These are phyloP conservation scores for Pituophis catenifer DNA, from an alignment of 2,113 vertebrate species.

Conservation along the genomic window DNA sequence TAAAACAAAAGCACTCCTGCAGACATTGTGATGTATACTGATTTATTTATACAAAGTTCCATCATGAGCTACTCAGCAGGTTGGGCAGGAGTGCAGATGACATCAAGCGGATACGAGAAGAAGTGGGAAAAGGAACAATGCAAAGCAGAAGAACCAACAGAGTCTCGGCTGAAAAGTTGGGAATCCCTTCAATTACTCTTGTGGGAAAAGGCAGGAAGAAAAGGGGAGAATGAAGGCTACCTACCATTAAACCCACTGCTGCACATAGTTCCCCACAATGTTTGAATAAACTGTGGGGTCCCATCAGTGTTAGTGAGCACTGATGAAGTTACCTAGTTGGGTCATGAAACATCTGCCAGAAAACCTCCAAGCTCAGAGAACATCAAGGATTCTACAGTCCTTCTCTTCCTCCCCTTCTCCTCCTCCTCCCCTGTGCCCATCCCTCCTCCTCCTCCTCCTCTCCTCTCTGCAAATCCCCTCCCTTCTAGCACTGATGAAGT, in stretches of 20 bases:
- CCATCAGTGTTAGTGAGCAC: too few relatives aligned
- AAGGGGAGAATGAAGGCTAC: not conserved
- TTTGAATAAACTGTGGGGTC: too few relatives aligned
- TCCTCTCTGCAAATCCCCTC: too few relatives aligned
- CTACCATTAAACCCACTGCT: too few relatives aligned
- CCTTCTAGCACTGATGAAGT: too few relatives aligned
- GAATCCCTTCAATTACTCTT: constrained; percentile 54
- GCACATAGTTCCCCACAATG: too few relatives aligned
- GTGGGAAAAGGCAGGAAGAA: not conserved
- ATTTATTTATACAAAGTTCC: constrained; percentile 63
- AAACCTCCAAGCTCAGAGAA: not conserved
- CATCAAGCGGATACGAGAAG: not conserved
- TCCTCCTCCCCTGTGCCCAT: too few relatives aligned
- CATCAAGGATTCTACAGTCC: not conserved
- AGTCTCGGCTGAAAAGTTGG: constrained; percentile 33
- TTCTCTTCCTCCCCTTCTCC: too few relatives aligned
- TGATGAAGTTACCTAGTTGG: not conserved
- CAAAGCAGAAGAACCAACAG: not conserved
- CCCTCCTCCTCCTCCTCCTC: too few relatives aligned
- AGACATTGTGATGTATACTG: constrained; percentile 56
- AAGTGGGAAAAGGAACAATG: constrained; percentile 37
- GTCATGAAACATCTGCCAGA: not conserved
- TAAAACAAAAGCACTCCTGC: constrained; percentile 65
- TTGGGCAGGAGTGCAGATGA: constrained; percentile 42
- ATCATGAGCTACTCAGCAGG: constrained; percentile 41